Conservation (phyloP, 2,113 vertebrate genomes). For the Tretioscincus oriximinensis region DNA sequence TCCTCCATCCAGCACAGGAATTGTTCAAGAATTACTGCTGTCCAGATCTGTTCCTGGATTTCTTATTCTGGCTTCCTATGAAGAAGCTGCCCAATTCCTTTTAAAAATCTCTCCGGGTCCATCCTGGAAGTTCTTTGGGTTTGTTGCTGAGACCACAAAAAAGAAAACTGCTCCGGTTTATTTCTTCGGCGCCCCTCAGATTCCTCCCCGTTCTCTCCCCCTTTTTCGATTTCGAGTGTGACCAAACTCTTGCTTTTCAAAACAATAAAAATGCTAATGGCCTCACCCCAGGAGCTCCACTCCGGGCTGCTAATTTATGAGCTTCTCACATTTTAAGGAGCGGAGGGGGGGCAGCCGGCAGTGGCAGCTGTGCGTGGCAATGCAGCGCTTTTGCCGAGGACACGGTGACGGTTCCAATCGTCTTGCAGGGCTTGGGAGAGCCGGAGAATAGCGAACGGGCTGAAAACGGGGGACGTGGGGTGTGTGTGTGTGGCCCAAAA, state of each 20-base stretch:
- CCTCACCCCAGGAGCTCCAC: constrained; percentile 14
- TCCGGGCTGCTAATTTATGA: constrained; percentile 18
- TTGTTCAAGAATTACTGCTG: background rate
- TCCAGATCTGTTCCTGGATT: background rate
- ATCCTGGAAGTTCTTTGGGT: too few relatives aligned
- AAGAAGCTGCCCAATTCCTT: background rate
- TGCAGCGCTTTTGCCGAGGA: background rate
- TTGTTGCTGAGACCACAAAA: background rate
- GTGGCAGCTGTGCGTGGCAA: background rate
- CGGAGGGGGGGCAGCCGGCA: too few relatives aligned
- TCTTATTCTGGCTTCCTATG: background rate
- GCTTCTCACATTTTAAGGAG: constrained; percentile 1
- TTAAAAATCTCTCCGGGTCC: too few relatives aligned
- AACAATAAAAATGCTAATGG: constrained; percentile 42
- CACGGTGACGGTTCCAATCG: background rate
- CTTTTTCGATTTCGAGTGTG: constrained; percentile 22
- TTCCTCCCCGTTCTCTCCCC: too few relatives aligned
- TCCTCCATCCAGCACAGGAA: too few relatives aligned
- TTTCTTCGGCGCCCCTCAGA: too few relatives aligned
- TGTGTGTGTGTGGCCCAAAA: too few relatives aligned
- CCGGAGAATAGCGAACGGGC: background rate
- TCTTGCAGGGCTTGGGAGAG: background rate
- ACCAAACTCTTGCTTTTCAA: constrained; percentile 22
- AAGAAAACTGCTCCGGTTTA: background rate
- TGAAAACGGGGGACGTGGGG: background rate